These are phyloP conservation scores for Apus apus DNA, from an alignment of 2,113 vertebrate species.

Conservation along the genomic window DNA sequence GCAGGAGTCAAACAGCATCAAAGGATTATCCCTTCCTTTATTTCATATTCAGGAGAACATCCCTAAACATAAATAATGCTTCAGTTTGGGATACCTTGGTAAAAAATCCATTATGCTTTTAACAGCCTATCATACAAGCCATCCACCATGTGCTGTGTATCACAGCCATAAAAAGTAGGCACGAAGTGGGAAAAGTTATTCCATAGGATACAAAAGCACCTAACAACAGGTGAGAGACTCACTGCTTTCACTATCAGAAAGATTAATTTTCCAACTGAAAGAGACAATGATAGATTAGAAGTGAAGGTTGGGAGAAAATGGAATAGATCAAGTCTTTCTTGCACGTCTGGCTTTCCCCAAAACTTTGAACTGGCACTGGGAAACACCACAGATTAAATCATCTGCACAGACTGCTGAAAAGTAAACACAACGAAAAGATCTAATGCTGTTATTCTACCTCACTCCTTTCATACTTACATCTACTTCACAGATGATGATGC, in stretches of 20 bases:
- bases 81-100: neutral
- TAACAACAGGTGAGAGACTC: neutral
- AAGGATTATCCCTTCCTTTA: neutral
- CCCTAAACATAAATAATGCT: neutral
- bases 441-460: neutral
- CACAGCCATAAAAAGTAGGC: neutral
- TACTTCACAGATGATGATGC: fast-evolving
- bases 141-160: neutral
- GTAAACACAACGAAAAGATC: neutral
- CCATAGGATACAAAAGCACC: neutral
- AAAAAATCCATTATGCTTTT: neutral
- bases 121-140: neutral
- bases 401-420: neutral
- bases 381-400: neutral
- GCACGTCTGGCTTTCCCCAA: neutral
- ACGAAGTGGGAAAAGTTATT: neutral
- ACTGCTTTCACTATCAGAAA: neutral
- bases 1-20: neutral
- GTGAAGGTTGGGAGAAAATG: neutral
- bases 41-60: neutral
- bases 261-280: neutral
- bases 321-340: neutral
- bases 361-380: neutral
- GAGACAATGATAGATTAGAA: neutral
- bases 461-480: fast-evolving